phyloP scores from a whole-genome alignment of 2,797 vertebrate species.

The Xenentodon cancila region DNA sequence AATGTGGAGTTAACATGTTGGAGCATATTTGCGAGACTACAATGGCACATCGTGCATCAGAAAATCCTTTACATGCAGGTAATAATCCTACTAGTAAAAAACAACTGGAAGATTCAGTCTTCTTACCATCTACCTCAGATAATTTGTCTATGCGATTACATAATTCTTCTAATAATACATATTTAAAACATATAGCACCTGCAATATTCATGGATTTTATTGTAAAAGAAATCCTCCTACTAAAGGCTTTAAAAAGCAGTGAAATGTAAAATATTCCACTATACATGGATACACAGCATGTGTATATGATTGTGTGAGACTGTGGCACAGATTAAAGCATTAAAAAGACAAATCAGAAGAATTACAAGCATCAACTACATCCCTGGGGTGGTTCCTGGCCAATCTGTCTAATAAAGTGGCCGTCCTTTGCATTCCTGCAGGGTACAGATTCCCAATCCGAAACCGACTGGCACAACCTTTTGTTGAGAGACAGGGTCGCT shows the following conservation, averaged over 20 bases:
- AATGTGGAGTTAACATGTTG: background rate
- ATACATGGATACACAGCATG: background rate
- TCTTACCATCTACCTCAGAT: too few relatives aligned
- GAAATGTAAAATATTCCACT: too few relatives aligned
- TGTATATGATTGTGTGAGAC: background rate
- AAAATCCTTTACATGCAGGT: constrained; percentile 4
- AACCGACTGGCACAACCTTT: constrained; percentile 23
- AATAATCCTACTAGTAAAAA: too few relatives aligned
- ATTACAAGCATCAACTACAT: constrained; percentile 39
- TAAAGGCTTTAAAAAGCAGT: background rate
- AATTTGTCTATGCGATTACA: too few relatives aligned
- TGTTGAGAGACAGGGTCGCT: constrained; percentile 35
- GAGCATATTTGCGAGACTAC: constrained; percentile 37
- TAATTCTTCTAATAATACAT: background rate
- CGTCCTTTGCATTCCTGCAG: constrained; percentile 34
- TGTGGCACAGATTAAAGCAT: constrained; percentile 48
- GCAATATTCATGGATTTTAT: background rate
- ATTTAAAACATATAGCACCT: too few relatives aligned
- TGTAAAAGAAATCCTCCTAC: background rate
- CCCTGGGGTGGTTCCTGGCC: constrained; percentile 1
- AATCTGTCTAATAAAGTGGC: constrained; percentile 44
- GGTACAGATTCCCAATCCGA: constrained; percentile 22
- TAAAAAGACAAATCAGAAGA: constrained; percentile 32
- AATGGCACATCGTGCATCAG: constrained; percentile 63
- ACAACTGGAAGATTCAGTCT: too few relatives aligned